Percentiles rank a stretch among this genome's conserved stretches.
Conservation (phyloP, 2,888 invertebrate species). For the Macrophya annulata region DNA sequence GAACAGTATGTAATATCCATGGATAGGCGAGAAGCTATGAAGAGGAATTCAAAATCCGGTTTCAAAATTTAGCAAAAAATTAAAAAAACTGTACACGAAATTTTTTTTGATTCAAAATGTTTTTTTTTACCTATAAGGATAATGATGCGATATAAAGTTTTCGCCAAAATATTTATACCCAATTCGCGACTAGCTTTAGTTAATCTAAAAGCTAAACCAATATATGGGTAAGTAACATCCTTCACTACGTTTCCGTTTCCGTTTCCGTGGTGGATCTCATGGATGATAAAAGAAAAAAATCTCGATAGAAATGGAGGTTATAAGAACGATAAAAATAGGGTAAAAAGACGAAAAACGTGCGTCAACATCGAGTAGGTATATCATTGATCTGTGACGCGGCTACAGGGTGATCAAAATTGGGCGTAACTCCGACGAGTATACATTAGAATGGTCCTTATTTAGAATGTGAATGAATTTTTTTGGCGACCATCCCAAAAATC, state of each 20-base stretch:
- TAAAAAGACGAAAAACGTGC: neutral
- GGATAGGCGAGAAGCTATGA: neutral
- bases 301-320: neutral
- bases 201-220: neutral
- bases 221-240: too few species aligned
- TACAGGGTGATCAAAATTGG: constrained; percentile 19
- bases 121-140: too few species aligned
- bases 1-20: neutral
- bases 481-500: too few species aligned
- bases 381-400: constrained; percentile 52
- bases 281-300: neutral
- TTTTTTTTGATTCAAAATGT: too few species aligned
- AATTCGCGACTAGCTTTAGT: neutral
- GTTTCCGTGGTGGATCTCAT: neutral
- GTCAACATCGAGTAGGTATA: constrained; percentile 53
- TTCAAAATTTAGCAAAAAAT: neutral
- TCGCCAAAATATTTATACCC: too few species aligned
- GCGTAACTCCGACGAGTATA: constrained; percentile 9
- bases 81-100: neutral
- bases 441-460: neutral
- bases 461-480: neutral
- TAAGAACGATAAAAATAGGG: neutral
- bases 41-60: neutral
- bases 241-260: neutral
- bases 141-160: too few species aligned